Base-by-base conservation (phyloP, 2,113 vertebrate species). In the Ahaetulla prasina region DNA sequence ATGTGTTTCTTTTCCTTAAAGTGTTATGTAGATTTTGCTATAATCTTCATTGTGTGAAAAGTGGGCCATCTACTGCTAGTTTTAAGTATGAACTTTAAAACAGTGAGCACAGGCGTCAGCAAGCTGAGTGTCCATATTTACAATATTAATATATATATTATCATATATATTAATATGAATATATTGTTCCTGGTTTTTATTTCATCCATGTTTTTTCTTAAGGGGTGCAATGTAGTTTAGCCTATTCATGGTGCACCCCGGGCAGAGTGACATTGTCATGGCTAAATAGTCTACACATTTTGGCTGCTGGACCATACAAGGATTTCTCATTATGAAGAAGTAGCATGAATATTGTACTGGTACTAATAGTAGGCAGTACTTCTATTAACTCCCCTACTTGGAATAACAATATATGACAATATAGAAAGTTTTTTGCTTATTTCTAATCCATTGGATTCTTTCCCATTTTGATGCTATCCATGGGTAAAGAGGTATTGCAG, bases 21-120 rank as follows among this genome's bases (percentile, higher is more conserved):
- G 93, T 90, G 88, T 94, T 92, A 43, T 20, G 91, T 57, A 55
- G 39, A 91, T 91, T 96, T 91, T 94, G 96, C 74, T 91, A 94
- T 91, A 92, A 93, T 93, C 96, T 95, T 80, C 97, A 97, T 97
- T 95, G 95, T 97, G 96, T 97, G 97, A 97, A 96, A 96, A 95
- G 97, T 97, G 95, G 96, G 98, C 97, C 98, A 97, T 94, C 98
- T 98, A 97, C 98, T 97, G 98, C 97, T 97, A 91, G 88, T 92
- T 97, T 97, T 93, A 94, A 96, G 97, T 97, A 98, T 96, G 95
- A 87, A 94, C 95, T 96, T 80, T 90, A 93, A 93, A 95, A 89
- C 57, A 27, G 25, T 50, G 20, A 89, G 18, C 12, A 55, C 20
- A 23, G 11, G 6, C 16, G 30, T 22, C 85, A 52, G 27, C 12